A percentile compares a stretch with the other conserved stretches of the same genome.
phyloP scores from a whole-genome alignment of 2,888 invertebrate species.

The Folsomia manolachei region DNA sequence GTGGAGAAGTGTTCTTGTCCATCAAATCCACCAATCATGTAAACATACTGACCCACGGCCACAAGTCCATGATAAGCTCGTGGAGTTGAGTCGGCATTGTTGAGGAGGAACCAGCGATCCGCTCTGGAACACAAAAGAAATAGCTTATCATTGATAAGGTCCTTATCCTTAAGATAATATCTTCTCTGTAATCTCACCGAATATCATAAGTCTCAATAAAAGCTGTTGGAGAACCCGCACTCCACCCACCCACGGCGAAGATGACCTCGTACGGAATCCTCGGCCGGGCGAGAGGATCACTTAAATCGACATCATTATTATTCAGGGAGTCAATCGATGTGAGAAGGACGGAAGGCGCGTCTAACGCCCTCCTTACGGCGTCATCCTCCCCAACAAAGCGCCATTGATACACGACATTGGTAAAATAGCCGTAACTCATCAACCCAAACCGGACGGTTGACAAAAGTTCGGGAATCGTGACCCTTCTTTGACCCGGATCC shows the following conservation, averaged over 20 bases:
- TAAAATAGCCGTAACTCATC: conserved; percentile 62
- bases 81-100: conserved; percentile 67
- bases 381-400: conserved; percentile 34
- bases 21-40: conserved; percentile 88
- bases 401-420: conserved; percentile 52
- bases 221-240: conserved; percentile 72
- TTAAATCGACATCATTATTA: conserved; percentile 52
- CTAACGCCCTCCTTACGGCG: conserved; percentile 61
- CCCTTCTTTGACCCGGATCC: conserved; percentile 58
- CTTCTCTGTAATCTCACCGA: conserved; percentile 33
- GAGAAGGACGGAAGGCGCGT: conserved; percentile 60
- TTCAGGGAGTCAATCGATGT: conserved; percentile 57
- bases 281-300: conserved; percentile 65
- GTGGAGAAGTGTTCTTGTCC: conserved; percentile 83
- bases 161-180: background rate
- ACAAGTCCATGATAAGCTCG: conserved; percentile 90
- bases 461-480: conserved; percentile 60
- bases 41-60: conserved; percentile 77
- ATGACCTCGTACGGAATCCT: conserved; percentile 62
- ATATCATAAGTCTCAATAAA: conserved; percentile 58
- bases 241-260: conserved; percentile 61
- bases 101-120: conserved; percentile 67
- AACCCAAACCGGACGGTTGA: conserved; percentile 67
- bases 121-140: conserved; percentile 52
- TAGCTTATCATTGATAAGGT: conserved; percentile 37